Base-by-base conservation (phyloP, 2,797 vertebrate species). In the Mionectes olivaceus region DNA sequence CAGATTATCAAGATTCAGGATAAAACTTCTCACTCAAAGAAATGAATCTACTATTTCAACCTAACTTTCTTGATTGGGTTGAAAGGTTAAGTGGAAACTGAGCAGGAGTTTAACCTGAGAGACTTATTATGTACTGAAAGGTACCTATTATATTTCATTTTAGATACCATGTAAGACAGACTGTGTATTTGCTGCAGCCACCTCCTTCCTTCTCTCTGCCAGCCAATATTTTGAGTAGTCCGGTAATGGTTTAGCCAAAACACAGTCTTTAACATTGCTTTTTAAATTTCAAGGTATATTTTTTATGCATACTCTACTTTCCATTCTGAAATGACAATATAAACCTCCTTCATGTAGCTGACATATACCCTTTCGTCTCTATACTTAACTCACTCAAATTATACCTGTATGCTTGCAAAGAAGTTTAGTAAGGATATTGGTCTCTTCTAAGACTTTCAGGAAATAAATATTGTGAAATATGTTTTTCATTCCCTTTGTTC, bases 351-450 rank as follows among this genome's bases (percentile, higher is more conserved):
- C 46, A 83, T 52, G 74, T 57, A 91, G 68, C 60, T 95, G 86
- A 95, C 97, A 94, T 64, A 60, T 43, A 63, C 19, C 71, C 30
- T 84, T 78, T 56, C 0, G 3, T 69, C 79, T 94, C 79, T 79
- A n/a, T 76, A 91, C 47, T 96, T 93, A 95, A 93, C 64, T 94
- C 79, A 80, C 64, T 81, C 70, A 96, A 95, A 96, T 94, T 67
- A 91, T 30, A 93, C 76, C 93, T 92, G 83, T 84, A 87, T 1
- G 3, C 13, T 91, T 70, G 49, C 69, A 94, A 74, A 89, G 83
- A 91, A 73, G 32, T 85, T 68, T 74, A 59, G 65, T 49, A 94
- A 96, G 73, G 83, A 83, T 78, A 89, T 35, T 47, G 75, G 69
- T 86, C 89, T 97, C 64, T 94, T 90, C 81, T 46, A 91, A 82